Evolutionary conservation across 2,797 vertebrate species (phyloP), one percentile per base, ranked within the genome.

Genomic region (Sebastes paucispinis): DNA sequence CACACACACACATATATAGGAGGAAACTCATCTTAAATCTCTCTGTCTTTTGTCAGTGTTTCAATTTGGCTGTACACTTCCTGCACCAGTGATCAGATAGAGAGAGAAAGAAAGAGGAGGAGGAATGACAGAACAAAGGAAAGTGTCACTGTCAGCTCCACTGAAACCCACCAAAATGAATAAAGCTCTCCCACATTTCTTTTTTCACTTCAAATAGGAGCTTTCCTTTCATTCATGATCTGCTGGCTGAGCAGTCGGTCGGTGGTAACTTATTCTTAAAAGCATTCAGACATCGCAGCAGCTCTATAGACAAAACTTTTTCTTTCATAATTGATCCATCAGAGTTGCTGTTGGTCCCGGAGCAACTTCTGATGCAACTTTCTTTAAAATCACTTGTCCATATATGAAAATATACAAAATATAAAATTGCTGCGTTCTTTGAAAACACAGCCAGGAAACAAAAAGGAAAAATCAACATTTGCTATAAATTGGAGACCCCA

Each of bases 61-160:
- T 91, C 91, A 85, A 87, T 91, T 89, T 89, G 77, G 71, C 65
- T 69, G 82, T 79, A 84, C 77, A 77, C 75, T 80, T 66, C 50
- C 66, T 87, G 89, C 85, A 82, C 75, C 79, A 59, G 43, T 87
- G 82, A 88, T 81, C 84, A 82, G 87, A 80, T 60, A 27, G 29
- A 87, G 75, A 71, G 5, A 52, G 76, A 20, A 27, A 64, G 75
- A 18, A 32, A 73, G 64, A 59, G 70, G 68, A 73, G 64, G 79
- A 81, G 64, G 59, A 75, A 75, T 68, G 84, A 78, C 73, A 71
- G 82, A 80, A 78, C 81, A 83, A 79, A 87, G 77, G 27, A 67
- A 66, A 69, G 68, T 68, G 84, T 78, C 83, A 39, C 75, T 57
- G 63, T 76, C 63, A 72, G 55, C 65, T 59, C 24, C 16, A 63